phyloP scores from a whole-genome alignment of 2,888 invertebrate species.

The Oxystoma pomonae region DNA sequence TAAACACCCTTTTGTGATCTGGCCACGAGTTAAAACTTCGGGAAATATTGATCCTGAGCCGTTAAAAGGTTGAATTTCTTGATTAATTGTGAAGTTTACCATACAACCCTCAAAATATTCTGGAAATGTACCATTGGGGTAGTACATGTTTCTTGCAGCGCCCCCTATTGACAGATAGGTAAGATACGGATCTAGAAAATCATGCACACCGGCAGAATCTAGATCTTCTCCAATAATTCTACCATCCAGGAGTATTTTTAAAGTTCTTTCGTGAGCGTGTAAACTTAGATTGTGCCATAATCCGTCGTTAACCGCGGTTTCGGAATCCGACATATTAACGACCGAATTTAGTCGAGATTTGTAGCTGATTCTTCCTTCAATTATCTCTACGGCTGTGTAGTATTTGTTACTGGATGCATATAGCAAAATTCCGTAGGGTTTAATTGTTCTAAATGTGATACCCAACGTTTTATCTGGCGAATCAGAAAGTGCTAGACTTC shows the following conservation, averaged over 20 bases:
- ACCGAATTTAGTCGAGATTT: conserved; percentile 72
- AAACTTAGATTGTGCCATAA: conserved; percentile 87
- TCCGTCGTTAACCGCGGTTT: conserved; percentile 70
- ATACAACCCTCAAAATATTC: conserved; percentile 84
- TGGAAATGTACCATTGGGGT: conserved; percentile 51
- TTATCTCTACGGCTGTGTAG: conserved; percentile 76
- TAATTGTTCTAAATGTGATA: conserved; percentile 76
- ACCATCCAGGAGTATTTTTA: conserved; percentile 69
- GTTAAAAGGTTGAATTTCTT: conserved; percentile 84
- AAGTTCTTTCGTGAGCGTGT: conserved; percentile 63
- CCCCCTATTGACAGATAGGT: conserved; percentile 79
- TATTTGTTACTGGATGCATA: conserved; percentile 85
- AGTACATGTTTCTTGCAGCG: conserved; percentile 59
- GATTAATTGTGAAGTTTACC: conserved; percentile 83
- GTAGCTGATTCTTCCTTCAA: conserved; percentile 73
- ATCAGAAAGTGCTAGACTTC: conserved; percentile 7
- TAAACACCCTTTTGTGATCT: conserved; percentile 70
- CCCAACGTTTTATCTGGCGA: conserved; percentile 69
- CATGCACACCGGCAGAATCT: conserved; percentile 82
- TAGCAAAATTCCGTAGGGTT: conserved; percentile 75
- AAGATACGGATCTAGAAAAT: conserved; percentile 87
- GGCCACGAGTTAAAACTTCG: conserved; percentile 66
- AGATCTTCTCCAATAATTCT: conserved; percentile 73
- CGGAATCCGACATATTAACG: conserved; percentile 76
- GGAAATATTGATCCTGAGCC: conserved; percentile 81